Percentiles rank a stretch among this genome's conserved stretches.
These are phyloP conservation scores for Cantharis rustica DNA, from an alignment of 2,888 invertebrate genomes.

Conservation along the genomic window DNA sequence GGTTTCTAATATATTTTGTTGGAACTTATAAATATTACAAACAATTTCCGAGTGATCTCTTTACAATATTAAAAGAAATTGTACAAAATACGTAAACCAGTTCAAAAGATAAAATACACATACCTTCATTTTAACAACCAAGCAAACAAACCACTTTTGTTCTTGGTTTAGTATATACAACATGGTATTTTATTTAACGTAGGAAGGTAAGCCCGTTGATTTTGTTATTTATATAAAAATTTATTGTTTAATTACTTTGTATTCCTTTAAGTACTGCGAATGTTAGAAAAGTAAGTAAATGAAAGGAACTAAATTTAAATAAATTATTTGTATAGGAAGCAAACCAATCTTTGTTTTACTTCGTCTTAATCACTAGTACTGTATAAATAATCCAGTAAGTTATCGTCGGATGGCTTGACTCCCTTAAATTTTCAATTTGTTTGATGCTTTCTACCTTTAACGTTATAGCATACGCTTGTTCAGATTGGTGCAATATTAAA, in stretches of 20 bases:
- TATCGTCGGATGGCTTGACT: too few species aligned
- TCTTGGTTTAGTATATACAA: neutral
- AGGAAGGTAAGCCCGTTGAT: too few species aligned
- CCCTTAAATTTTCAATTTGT: neutral
- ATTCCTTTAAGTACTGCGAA: too few species aligned
- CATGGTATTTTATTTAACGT: too few species aligned
- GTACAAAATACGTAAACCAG: neutral
- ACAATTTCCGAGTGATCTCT: neutral
- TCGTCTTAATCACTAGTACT: neutral
- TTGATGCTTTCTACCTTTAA: neutral
- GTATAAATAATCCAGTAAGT: neutral
- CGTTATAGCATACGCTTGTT: too few species aligned
- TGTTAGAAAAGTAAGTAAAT: neutral
- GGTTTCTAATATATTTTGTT: conserved; percentile 24
- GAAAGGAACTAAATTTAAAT: neutral
- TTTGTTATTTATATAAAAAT: too few species aligned
- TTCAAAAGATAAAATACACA: neutral
- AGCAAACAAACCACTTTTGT: neutral
- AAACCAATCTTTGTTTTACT: neutral
- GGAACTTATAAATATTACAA: conserved; percentile 4
- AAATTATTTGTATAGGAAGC: neutral
- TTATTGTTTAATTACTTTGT: too few species aligned
- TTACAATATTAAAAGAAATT: neutral
- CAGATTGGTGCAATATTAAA: too few species aligned
- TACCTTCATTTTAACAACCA: neutral